phyloP scores from a whole-genome alignment of 2,113 vertebrate genomes.

The Athene cunicularia region DNA sequence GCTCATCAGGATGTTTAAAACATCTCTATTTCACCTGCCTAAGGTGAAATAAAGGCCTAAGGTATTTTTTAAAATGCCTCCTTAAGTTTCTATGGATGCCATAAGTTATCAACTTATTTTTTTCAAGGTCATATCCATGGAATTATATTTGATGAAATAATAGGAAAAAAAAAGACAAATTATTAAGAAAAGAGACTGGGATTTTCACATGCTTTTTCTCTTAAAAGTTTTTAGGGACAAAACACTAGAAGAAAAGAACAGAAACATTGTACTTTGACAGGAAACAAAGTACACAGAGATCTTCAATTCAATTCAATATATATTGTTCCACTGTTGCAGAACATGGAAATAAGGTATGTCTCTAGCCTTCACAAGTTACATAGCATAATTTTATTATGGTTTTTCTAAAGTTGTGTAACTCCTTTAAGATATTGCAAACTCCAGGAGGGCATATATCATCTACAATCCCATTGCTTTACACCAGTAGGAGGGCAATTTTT shows the following conservation, averaged over 20 bases:
- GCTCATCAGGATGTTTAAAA: constrained; percentile 25
- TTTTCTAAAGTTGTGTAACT: neutral
- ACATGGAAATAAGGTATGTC: neutral
- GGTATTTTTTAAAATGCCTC: neutral
- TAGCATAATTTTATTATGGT: neutral
- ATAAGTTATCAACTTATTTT: neutral
- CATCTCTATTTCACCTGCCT: neutral
- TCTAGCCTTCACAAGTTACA: neutral
- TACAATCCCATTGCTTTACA: neutral
- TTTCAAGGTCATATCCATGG: neutral
- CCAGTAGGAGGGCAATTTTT: neutral
- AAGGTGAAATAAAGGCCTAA: neutral
- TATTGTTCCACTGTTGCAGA: neutral
- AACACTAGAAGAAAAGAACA: neutral
- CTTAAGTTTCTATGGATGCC: neutral
- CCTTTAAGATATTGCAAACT: neutral
- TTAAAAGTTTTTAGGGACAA: neutral
- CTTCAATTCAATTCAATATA: neutral
- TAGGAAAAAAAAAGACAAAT: neutral
- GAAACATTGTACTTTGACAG: neutral
- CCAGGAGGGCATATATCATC: neutral
- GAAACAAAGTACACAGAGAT: neutral
- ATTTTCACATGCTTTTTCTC: neutral
- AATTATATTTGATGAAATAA: neutral
- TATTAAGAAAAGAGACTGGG: neutral